phyloP scores from a whole-genome alignment of 2,797 vertebrate species.

The Crocidura indochinensis region DNA sequence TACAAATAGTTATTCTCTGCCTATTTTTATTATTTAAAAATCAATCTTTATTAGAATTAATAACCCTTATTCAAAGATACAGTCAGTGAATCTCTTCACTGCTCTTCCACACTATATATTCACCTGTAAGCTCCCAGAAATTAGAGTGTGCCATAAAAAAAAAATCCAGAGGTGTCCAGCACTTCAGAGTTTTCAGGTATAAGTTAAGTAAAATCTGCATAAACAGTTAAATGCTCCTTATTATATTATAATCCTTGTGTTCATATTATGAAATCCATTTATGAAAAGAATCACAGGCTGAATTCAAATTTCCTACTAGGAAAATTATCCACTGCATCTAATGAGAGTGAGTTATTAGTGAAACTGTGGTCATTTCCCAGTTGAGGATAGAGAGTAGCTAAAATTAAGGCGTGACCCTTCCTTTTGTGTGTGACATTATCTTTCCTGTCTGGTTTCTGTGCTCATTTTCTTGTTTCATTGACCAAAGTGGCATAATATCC shows the following conservation, averaged over 20 bases:
- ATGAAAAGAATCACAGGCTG: conserved; percentile 69
- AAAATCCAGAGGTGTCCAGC: conserved; percentile 53
- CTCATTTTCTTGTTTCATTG: conserved; percentile 64
- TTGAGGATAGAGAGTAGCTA: conserved; percentile 60
- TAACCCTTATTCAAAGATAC: conserved; percentile 54
- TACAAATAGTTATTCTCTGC: conserved; percentile 22
- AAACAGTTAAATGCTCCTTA: conserved; percentile 81
- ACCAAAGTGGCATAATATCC: conserved; percentile 31
- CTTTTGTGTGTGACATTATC: conserved; percentile 59
- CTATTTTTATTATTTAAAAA: conserved; percentile 50
- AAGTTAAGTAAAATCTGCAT: conserved; percentile 74
- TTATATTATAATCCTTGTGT: conserved; percentile 74
- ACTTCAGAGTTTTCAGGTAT: conserved; percentile 64
- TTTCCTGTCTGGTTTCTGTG: neutral
- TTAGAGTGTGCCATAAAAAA: conserved; percentile 42
- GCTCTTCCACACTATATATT: conserved; percentile 35
- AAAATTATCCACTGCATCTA: conserved; percentile 75
- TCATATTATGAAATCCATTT: conserved; percentile 70
- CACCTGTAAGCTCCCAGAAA: conserved; percentile 65
- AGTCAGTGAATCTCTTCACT: conserved; percentile 3
- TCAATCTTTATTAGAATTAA: conserved; percentile 62
- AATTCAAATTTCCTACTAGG: conserved; percentile 76
- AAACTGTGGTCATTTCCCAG: conserved; percentile 64
- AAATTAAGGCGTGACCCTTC: conserved; percentile 70
- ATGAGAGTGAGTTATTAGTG: conserved; percentile 75